These are phyloP conservation scores for Centruroides sculpturatus DNA, from an alignment of 1,140 invertebrate genomes.

Conservation along the genomic window DNA sequence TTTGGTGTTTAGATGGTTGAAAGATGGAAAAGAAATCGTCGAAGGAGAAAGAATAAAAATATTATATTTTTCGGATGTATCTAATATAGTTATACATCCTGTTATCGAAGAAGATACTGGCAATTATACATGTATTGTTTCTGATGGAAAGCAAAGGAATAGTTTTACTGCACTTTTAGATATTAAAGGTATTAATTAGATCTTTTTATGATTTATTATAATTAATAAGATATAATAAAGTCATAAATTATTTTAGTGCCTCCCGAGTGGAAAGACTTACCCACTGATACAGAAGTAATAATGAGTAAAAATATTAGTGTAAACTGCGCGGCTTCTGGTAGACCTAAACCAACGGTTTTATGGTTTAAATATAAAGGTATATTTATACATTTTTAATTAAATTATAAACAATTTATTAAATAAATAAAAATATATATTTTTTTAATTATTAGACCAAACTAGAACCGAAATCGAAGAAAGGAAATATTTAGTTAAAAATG, in stretches of 20 bases:
- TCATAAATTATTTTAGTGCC: slow-evolving; percentile 1
- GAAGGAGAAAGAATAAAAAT: neutral
- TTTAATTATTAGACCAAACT: neutral
- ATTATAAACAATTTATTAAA: too few species aligned
- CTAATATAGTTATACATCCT: slow-evolving; percentile 3
- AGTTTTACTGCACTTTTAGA: slow-evolving; percentile 1
- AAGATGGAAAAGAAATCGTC: slow-evolving; percentile 7
- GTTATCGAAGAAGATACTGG: slow-evolving; percentile 5
- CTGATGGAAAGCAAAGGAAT: neutral
- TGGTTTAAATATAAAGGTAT: slow-evolving; percentile 22
- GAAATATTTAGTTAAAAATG: neutral
- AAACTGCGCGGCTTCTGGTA: slow-evolving; percentile 2
- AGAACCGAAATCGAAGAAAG: too few species aligned
- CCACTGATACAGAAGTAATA: neutral
- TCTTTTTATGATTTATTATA: too few species aligned
- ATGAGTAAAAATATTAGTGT: neutral
- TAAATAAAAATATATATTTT: neutral
- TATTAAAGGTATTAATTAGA: slow-evolving; percentile 2
- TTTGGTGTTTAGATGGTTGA: slow-evolving; percentile 8
- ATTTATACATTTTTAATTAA: too few species aligned
- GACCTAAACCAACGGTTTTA: slow-evolving; percentile 2
- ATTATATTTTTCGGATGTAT: slow-evolving; percentile 1
- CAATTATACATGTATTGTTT: slow-evolving; percentile 8
- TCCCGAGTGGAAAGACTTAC: slow-evolving; percentile 6
- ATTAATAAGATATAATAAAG: too few species aligned